Conservation (phyloP, 2,113 vertebrate genomes). For the Lanius ludovicianus region DNA sequence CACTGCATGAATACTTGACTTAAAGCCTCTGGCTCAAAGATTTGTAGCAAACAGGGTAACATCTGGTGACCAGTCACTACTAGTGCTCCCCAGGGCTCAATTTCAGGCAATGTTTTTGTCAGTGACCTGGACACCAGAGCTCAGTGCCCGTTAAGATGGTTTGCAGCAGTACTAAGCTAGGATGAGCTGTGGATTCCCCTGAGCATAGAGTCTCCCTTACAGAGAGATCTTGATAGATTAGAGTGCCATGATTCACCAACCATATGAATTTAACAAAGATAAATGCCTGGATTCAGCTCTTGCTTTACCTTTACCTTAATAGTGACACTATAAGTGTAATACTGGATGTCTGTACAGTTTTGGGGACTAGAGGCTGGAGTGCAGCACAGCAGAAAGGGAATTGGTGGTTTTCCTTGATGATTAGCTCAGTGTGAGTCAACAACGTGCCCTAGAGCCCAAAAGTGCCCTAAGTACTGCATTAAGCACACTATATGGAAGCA, state of each 20-base stretch:
- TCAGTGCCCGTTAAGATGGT: fast-evolving
- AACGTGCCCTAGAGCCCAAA: background rate
- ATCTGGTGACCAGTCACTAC: background rate
- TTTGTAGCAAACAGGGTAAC: background rate
- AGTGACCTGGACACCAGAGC: background rate
- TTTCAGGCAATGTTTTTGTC: background rate
- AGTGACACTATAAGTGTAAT: background rate
- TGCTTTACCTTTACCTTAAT: background rate
- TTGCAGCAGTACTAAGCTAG: background rate
- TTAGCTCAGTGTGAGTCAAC: background rate
- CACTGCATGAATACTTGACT: background rate
- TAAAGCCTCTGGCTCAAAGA: background rate
- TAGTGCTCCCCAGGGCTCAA: background rate
- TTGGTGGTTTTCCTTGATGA: background rate
- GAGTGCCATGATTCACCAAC: background rate
- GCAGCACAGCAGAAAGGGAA: background rate
- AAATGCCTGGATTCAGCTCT: background rate
- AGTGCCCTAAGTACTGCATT: background rate
- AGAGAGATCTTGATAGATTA: background rate
- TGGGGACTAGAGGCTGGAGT: background rate
- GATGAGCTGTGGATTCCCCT: background rate
- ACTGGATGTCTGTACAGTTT: background rate
- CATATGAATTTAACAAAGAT: background rate
- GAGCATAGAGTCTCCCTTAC: background rate
- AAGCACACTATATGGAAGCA: background rate